Base-by-base conservation (phyloP, 2,113 vertebrate species). In the Pedetes capensis region DNA sequence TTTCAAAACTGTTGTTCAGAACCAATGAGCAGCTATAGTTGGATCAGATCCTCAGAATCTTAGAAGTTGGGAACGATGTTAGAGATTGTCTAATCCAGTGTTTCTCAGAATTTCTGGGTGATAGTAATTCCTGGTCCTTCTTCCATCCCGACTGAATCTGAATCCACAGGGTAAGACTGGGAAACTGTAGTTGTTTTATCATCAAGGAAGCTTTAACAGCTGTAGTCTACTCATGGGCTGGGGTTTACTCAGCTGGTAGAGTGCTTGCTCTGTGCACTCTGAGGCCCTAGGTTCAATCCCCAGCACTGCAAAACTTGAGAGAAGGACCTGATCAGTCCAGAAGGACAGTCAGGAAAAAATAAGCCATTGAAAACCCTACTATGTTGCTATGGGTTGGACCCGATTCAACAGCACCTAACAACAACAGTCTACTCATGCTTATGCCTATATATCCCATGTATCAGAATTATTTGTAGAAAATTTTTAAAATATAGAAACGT, bases 171-270 rank as follows among this genome's bases (percentile, higher is more conserved):
- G 12, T 78, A 37, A 49, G 42, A 44, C n/a, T 80, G 42, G 20
- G 83, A 81, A 92, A 82, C 11, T 51, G 29, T 59, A 44, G 51
- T 95, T 89, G 9, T 92, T 93, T 91, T 90, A 71, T 93, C n/a
- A 76, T 78, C 34, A 64, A 18, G 51, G 39, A 82, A 76, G 68
- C 47, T 66, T 79, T 71, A 94, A 86, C 27, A 87, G 59, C 63
- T 34, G 25, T 5, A 27, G 9, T 23, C 3, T 39, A 71, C 29
- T 20, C 23, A 44, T 75, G 68, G n/a, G n/a, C n/a, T n/a, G n/a
- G n/a, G n/a, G n/a, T n/a, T n/a, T n/a, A n/a, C n/a, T n/a, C n/a
- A n/a, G n/a, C n/a, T n/a, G n/a, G n/a, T n/a, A n/a, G n/a, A n/a
- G n/a, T n/a, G n/a, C n/a, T n/a, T n/a, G n/a, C n/a, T n/a, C n/a